These are phyloP conservation scores for Ecdyonurus torrentis DNA, from an alignment of 2,888 invertebrate genomes.

Conservation along the genomic window DNA sequence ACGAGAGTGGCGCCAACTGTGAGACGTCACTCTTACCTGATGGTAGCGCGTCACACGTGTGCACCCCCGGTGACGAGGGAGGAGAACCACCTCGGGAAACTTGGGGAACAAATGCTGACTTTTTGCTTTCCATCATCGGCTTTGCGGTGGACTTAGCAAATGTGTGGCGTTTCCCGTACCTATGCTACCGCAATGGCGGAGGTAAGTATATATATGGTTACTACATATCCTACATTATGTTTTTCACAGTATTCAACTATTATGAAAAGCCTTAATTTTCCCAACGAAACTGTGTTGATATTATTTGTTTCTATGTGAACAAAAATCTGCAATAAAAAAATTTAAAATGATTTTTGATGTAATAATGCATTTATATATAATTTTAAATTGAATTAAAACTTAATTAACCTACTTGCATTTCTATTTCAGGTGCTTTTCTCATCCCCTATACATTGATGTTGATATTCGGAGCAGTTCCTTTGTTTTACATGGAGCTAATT, in stretches of 20 bases:
- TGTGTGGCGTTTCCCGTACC: conserved; percentile 70
- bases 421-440: conserved; percentile 47
- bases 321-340: no score
- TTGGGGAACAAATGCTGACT: conserved; percentile 67
- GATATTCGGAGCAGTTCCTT: conserved; percentile 55
- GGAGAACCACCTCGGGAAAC: conserved; percentile 48
- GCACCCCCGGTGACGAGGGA: conserved; percentile 9
- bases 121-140: conserved; percentile 66
- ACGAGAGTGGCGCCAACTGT: background rate
- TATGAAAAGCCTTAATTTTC: no score
- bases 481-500: conserved; percentile 65
- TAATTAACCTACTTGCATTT: no score
- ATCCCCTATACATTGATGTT: conserved; percentile 61
- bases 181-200: conserved; percentile 62
- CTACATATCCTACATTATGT: no score
- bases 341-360: no score
- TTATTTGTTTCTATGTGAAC: no score
- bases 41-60: background rate
- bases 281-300: no score
- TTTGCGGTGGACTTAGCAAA: conserved; percentile 75
- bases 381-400: no score
- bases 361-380: no score
- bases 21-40: background rate
- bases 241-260: no score
- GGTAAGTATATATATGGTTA: no score